phyloP scores from a whole-genome alignment of 2,113 vertebrate genomes.

The Chlorocebus sabaeus region DNA sequence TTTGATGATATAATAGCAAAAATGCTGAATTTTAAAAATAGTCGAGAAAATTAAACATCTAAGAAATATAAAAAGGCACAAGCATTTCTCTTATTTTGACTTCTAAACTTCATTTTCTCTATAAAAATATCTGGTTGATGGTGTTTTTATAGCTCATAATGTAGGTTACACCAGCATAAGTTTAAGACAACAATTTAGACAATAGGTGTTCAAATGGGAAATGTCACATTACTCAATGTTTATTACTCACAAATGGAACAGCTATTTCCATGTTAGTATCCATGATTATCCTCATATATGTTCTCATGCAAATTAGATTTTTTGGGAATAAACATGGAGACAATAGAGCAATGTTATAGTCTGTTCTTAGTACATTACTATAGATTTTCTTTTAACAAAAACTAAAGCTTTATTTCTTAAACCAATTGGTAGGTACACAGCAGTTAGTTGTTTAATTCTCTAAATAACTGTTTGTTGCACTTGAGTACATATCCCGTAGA shows the following conservation, averaged over 20 bases:
- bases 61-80: slow-evolving; percentile 16
- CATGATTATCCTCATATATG: not conserved
- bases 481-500: too few species aligned
- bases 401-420: not conserved
- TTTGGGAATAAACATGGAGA: not conserved
- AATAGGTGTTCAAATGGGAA: not conserved
- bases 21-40: slow-evolving; percentile 24
- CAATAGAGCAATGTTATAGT: not conserved
- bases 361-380: not conserved
- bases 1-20: not conserved
- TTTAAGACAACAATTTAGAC: slow-evolving; percentile 42
- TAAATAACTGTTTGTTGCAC: not conserved
- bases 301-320: not conserved
- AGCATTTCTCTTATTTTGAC: not conserved
- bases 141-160: not conserved
- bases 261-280: not conserved
- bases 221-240: not conserved
- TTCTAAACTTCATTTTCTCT: slow-evolving; percentile 22
- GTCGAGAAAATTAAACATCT: not conserved
- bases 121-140: not conserved
- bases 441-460: not conserved
- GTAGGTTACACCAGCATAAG: not conserved
- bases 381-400: not conserved
- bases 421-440: not conserved
- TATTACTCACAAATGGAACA: not conserved